Evolutionary conservation across 2,797 vertebrate genomes (phyloP), one percentile per base, ranked within the genome.

Genomic region (Dendrocincla fuliginosa): DNA sequence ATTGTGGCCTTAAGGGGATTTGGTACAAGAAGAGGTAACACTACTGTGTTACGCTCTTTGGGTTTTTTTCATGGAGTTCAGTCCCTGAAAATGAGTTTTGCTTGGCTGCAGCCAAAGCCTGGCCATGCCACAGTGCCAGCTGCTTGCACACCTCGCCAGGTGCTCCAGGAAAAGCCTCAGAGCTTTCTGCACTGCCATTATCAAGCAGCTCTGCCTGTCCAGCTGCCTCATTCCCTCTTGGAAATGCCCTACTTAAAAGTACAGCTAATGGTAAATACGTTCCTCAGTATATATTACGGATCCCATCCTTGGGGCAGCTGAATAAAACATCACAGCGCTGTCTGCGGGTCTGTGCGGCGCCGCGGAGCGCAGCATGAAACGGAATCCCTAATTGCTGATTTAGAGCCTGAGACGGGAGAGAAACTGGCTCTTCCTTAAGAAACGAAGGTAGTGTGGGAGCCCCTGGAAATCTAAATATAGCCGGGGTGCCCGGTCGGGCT

Each of bases 101-200:
- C 20, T 39, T 13, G 30, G 16, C 63, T 11, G 35, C 17, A 59
- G 56, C 18, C 74, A 16, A 2, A 37, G 25, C 65, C 32, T 0
- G 0, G 56, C 75, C 1, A 0, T 57, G 50, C 41, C 65, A 2
- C 33, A 15, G 61, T 17, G 0, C 39, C 1, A 1, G 4, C 30
- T 10, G 4, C 56, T 23, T 0, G 0, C 25, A 3, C 28, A 7
- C 22, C 74, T 32, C 4, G 0, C 59, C 70, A 9, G 47, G 63
- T 55, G 42, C 70, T 42, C 3, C 3, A 1, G 53, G 12, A 16
- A 9, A 10, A 10, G 17, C 78, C 70, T 20, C 32, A 1, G 39
- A 16, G 7, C 60, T 12, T 35, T 49, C 87, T 22, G 44, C 74
- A 1, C 0, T 37, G n/a, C 9, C 24, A 9, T 32, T 55, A 11